Evolutionary conservation across 2,113 vertebrate genomes (phyloP), one percentile per base, ranked within the genome.

Genomic region (Sula dactylatra): DNA sequence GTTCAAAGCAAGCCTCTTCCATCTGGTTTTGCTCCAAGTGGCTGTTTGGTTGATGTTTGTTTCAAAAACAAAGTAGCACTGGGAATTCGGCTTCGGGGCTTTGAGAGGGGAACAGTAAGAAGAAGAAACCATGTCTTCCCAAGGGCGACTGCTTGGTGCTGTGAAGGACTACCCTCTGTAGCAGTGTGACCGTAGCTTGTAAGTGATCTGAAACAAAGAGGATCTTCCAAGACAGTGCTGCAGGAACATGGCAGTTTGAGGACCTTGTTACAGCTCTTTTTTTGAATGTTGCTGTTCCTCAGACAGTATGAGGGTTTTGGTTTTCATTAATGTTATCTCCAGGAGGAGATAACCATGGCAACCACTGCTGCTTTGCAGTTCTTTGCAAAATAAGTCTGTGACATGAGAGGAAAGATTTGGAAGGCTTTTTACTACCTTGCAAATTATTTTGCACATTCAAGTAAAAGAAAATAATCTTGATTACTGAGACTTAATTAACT

Each of bases 331-430:
- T 61, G 54, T 62, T 97, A 59, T 62, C 86, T 89, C 27, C 40
- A 82, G 73, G 52, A 88, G 50, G 49, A 88, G 70, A 96, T 94
- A 96, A 96, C 95, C 94, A 96, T 96, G 90, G 92, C 76, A 96
- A 96, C 96, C 14, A 58, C 34, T 69, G 64, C 50, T 96, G 71
- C 76, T 88, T 87, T 90, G 78, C 89, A 82, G 67, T 91, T 95
- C 93, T 76, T 84, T 59, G 59, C 74, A 93, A 49, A 91, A 44
- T 50, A 73, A 84, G 45, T 62, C 54, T 77, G 66, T 95, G 74
- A 62, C 64, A 42, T 18, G 22, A 91, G 62, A 67, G 88, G 27
- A 90, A 73, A 78, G 45, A 84, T 83, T 81, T 54, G 16, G 61
- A 83, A 94, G 44, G n/a, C n/a, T 87, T 89, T 85, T 42, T 82